Evolutionary conservation across 2,113 vertebrate species (phyloP).

Genomic region (Choloepus hoffmanni): DNA sequence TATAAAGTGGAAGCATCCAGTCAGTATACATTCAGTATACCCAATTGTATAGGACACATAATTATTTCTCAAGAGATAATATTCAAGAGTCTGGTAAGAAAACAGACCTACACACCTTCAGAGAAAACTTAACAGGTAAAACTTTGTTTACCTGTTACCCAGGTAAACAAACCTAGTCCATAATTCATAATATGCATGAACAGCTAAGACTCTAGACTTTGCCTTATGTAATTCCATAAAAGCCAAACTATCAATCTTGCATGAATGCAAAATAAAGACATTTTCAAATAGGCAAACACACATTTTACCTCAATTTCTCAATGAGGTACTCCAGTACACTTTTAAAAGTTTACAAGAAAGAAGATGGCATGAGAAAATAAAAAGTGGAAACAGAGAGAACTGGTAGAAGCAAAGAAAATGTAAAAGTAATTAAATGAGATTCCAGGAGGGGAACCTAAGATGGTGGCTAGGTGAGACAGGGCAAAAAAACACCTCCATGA

Average conservation of each 20-base stretch:
- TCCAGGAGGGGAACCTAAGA: background rate
- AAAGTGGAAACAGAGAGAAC: background rate
- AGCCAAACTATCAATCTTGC: background rate
- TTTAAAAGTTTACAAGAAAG: background rate
- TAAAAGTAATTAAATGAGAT: background rate
- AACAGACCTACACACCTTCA: background rate
- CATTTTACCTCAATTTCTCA: background rate
- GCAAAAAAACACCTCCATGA: too few species aligned
- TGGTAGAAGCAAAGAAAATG: background rate
- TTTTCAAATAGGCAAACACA: background rate
- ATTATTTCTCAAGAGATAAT: background rate
- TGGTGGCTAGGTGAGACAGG: too few species aligned
- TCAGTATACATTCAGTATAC: rapidly evolving
- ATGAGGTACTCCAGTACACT: background rate
- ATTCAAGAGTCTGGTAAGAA: background rate
- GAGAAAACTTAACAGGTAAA: background rate
- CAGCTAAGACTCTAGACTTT: background rate
- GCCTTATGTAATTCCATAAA: background rate
- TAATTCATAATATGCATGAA: background rate
- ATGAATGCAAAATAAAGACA: background rate
- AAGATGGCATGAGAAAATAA: constrained; percentile 1
- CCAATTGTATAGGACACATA: background rate
- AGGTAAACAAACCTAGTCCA: background rate
- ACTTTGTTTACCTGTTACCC: background rate
- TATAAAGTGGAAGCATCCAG: background rate